Evolutionary conservation across 2,797 vertebrate genomes (phyloP), one percentile per base, ranked within the genome.

Genomic region (Cuculus canorus): DNA sequence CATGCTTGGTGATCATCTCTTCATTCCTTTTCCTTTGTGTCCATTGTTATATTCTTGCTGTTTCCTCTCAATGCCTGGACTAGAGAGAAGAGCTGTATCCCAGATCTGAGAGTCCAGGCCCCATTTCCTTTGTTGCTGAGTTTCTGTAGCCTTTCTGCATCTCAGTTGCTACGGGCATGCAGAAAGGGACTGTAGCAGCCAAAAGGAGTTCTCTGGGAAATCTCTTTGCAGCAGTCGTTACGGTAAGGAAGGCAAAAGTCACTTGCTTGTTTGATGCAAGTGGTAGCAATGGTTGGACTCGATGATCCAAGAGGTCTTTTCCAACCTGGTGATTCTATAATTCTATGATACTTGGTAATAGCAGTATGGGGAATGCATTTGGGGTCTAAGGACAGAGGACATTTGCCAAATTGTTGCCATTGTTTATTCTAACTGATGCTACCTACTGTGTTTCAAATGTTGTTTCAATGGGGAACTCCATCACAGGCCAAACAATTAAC

Each of bases 91-190:
- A n/a, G 24, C n/a, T 39, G 14, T n/a, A 63, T 24, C 43, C 13
- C 35, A 30, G 28, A 18, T 70, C 21, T 48, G 35, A 63, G 43
- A 52, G 3, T 11, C 9, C 24, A 14, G 33, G 39, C 66, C 50
- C 1, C 1, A 14, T 45, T 75, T 82, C 17, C 30, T 78, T 50
- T 19, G 45, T 45, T 39, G 28, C 13, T 0, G 0, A 24, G n/a
- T 70, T 56, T 60, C 45, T 0, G 5, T 21, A 53, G 65, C 45
- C 57, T 12, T 79, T 71, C 57, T n/a, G n/a, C 9, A 1, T 22
- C 59, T 52, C 60, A 2, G 11, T 32, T 45, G 11, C 32, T 24
- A 12, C 4, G 10, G 57, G 41, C 13, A 8, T 3, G 0, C n/a
- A 70, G 33, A 53, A 52, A 0, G 0, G 10, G 48, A 66, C 79